Base-by-base conservation (phyloP, 2,888 invertebrate species). In the Athalia cordata region DNA sequence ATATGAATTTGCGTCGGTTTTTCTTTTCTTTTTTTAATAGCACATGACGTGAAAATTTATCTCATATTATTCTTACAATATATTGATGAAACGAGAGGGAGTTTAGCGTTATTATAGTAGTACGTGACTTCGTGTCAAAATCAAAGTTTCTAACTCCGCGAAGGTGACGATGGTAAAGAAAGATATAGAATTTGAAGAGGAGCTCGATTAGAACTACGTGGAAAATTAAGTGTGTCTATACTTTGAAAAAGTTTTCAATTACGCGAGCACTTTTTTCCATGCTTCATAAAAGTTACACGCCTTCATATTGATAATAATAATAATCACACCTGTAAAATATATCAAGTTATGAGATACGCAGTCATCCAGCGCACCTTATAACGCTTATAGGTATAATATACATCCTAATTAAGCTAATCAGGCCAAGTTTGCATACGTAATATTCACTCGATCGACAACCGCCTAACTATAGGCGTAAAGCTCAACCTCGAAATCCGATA, bases 391-490 rank as follows among this genome's bases (percentile, higher is more conserved):
- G 29, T 29, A 55, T n/a, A 55, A 55, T 55, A 82, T 81, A 85
- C 84, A 86, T 86, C 86, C 86, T 86, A 82, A 82, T 86, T 86
- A 86, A 84, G 72, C 78, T 78, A 82, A 84, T 85, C 85, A 82
- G 82, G 80, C 82, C 74, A 81, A 84, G 81, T 84, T 85, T 84
- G 86, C 85, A 84, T 84, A 83, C 81, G 82, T 68, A 15, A 68
- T 29, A 49, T 49, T 68, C 52, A 55, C 68, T 68, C 29, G 52
- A 68, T 55, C 43, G 29, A 68, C 52, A 13, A 64, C 64, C n/a
- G 43, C 43, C 15, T 67, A 15, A 8, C 50, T 8, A 8, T 61
- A 13, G 29, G 15, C 9, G 50, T n/a, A 29, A 29, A 8, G 15
- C 67, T 52, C 9, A 15, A 9, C 67, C 52, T 68, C 15, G 68